These are phyloP conservation scores for Abscondita cerata DNA, from an alignment of 2,888 invertebrate genomes.

Conservation along the genomic window DNA sequence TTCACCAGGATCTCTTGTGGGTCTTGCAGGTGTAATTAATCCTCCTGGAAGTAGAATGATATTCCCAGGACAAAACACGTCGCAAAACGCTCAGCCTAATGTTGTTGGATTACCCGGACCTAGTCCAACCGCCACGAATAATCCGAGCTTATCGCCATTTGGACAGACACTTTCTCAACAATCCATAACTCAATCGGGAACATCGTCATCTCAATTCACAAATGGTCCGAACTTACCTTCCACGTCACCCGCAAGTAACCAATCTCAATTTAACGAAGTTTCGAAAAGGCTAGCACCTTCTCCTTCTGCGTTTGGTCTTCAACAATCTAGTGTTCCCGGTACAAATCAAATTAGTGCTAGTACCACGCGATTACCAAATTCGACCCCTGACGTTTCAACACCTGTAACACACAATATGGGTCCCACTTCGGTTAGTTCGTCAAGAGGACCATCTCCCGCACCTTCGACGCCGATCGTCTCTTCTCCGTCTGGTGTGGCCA, in stretches of 20 bases:
- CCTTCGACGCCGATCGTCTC: slow-evolving; percentile 58
- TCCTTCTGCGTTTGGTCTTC: slow-evolving; percentile 53
- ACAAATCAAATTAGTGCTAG: slow-evolving; percentile 56
- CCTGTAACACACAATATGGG: slow-evolving; percentile 65
- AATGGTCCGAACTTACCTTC: slow-evolving; percentile 59
- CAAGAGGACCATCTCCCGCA: slow-evolving; percentile 65
- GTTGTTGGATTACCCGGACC: slow-evolving; percentile 78
- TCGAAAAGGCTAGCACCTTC: slow-evolving; percentile 64
- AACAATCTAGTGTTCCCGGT: slow-evolving; percentile 49
- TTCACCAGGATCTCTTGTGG: slow-evolving; percentile 64
- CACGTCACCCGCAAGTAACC: slow-evolving; percentile 56
- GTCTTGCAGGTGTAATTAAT: slow-evolving; percentile 44
- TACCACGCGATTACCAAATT: slow-evolving; percentile 45
- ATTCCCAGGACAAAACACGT: slow-evolving; percentile 55
- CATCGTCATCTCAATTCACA: slow-evolving; percentile 55
- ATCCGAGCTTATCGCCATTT: slow-evolving; percentile 75
- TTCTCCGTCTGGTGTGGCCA: slow-evolving; percentile 56
- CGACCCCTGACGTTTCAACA: slow-evolving; percentile 62
- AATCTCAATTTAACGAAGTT: slow-evolving; percentile 63
- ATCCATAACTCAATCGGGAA: slow-evolving; percentile 44
- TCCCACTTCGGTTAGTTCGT: slow-evolving; percentile 68
- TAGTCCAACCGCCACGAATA: slow-evolving; percentile 70
- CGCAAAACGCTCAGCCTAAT: slow-evolving; percentile 63
- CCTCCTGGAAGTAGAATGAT: slow-evolving; percentile 51
- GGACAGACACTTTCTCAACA: slow-evolving; percentile 65